These are phyloP conservation scores for Cryptus armator DNA, from an alignment of 2,888 invertebrate genomes.

Conservation along the genomic window DNA sequence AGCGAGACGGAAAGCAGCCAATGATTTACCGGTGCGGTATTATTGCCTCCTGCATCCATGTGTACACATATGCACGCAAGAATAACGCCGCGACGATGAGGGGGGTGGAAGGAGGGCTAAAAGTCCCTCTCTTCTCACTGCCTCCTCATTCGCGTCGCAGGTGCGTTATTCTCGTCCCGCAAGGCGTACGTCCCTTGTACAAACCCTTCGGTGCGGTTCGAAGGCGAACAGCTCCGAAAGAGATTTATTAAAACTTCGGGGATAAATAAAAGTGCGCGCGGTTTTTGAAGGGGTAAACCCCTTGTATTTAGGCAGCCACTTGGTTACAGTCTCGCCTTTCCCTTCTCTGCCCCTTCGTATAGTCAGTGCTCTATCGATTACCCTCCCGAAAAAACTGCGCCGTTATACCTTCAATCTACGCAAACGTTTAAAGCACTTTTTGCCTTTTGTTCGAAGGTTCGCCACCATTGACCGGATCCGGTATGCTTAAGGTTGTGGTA, in stretches of 20 bases:
- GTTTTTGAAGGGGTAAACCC: conserved; percentile 27
- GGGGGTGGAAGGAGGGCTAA: conserved; percentile 21
- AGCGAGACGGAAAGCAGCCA: conserved; percentile 41
- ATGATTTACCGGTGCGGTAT: conserved; percentile 62
- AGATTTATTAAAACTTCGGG: conserved; percentile 58
- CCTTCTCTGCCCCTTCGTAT: conserved; percentile 11
- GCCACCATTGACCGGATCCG: conserved; percentile 96
- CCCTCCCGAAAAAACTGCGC: conserved; percentile 10
- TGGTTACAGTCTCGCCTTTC: conserved; percentile 18
- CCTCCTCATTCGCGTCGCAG: conserved; percentile 25
- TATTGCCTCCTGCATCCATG: conserved; percentile 56
- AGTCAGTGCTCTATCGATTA: conserved; percentile 21
- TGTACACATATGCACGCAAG: conserved; percentile 44
- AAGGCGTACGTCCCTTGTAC: conserved; percentile 43
- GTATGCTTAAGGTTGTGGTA: conserved; percentile 94
- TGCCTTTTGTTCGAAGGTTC: conserved; percentile 88
- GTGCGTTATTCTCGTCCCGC: conserved; percentile 46
- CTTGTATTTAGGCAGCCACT: conserved; percentile 51
- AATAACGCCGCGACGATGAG: conserved; percentile 42
- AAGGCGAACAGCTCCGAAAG: conserved; percentile 29
- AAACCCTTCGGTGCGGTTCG: conserved; percentile 33
- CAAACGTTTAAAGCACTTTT: background rate
- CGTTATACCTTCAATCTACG: background rate
- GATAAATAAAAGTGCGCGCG: conserved; percentile 50
- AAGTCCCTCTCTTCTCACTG: conserved; percentile 3